Conservation (phyloP, 2,888 invertebrate species). For the Hedya salicella region DNA sequence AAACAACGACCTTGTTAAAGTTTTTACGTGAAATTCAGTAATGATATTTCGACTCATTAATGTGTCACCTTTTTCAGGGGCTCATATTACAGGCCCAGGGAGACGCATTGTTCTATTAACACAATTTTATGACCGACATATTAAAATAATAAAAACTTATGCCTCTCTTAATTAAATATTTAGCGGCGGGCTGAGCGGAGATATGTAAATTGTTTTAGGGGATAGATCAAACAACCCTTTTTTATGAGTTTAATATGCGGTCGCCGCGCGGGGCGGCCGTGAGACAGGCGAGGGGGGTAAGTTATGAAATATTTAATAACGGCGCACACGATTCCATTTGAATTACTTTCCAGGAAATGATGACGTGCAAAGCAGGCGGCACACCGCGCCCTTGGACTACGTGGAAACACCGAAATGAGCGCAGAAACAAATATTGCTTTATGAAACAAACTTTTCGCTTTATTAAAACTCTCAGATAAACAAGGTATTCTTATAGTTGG, state of each 20-base stretch:
- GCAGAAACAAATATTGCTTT: constrained; percentile 50
- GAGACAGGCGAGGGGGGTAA: constrained; percentile 65
- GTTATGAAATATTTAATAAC: constrained; percentile 86
- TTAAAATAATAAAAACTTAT: constrained; percentile 86
- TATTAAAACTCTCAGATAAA: constrained; percentile 50
- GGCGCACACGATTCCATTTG: constrained; percentile 85
- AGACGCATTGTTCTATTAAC: constrained; percentile 80
- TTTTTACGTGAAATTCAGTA: constrained; percentile 31
- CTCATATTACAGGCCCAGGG: constrained; percentile 72
- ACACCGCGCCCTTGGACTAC: constrained; percentile 57
- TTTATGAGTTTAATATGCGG: constrained; percentile 86
- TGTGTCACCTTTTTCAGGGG: constrained; percentile 64
- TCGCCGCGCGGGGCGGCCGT: constrained; percentile 68
- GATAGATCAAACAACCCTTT: constrained; percentile 86
- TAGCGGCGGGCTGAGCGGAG: constrained; percentile 83
- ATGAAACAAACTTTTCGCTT: constrained; percentile 46
- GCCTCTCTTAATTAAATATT: constrained; percentile 86
- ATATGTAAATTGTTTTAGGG: constrained; percentile 86
- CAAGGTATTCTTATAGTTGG: constrained; percentile 42
- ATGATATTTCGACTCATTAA: constrained; percentile 45
- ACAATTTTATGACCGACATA: constrained; percentile 84
- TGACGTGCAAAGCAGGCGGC: constrained; percentile 74
- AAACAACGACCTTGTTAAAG: constrained; percentile 22
- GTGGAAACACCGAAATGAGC: constrained; percentile 50
- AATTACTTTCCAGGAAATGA: constrained; percentile 85